Evolutionary conservation across 2,113 vertebrate genomes (phyloP).

Genomic region (Piaya cayana): DNA sequence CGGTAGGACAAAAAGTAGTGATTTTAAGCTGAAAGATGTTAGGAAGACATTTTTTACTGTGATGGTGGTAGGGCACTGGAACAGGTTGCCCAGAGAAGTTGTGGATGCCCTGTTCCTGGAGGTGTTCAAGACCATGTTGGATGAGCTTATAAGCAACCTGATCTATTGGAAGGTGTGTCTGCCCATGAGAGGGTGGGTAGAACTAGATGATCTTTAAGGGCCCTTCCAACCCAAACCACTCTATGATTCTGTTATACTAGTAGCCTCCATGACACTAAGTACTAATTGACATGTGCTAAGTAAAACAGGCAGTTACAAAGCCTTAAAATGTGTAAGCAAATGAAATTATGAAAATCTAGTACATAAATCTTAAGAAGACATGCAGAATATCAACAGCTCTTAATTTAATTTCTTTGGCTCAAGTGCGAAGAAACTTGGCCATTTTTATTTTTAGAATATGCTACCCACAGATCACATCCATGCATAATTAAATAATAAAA

Average conservation of each 20-base stretch:
- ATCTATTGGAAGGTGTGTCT: too few relatives aligned
- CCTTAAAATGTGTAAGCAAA: background rate
- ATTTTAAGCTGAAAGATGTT: too few relatives aligned
- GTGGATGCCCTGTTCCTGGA: too few relatives aligned
- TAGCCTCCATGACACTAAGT: background rate
- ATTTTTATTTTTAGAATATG: background rate
- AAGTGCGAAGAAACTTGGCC: background rate
- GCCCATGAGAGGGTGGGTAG: too few relatives aligned
- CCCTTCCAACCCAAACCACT: too few relatives aligned
- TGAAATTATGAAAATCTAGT: background rate
- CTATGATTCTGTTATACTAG: background rate
- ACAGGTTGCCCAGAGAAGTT: too few relatives aligned
- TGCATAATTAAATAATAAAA: background rate
- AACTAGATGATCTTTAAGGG: too few relatives aligned
- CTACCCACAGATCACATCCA: background rate
- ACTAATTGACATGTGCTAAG: background rate
- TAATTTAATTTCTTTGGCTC: background rate
- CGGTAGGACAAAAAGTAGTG: too few relatives aligned
- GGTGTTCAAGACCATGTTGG: too few relatives aligned
- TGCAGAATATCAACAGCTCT: background rate
- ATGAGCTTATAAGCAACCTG: too few relatives aligned
- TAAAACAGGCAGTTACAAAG: background rate
- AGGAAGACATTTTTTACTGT: too few relatives aligned
- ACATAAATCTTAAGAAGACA: background rate
- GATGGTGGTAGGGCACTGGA: too few relatives aligned